Evolutionary conservation across 2,797 vertebrate species (phyloP), one percentile per base, ranked within the genome.

Genomic region (Rachycentron canadum): DNA sequence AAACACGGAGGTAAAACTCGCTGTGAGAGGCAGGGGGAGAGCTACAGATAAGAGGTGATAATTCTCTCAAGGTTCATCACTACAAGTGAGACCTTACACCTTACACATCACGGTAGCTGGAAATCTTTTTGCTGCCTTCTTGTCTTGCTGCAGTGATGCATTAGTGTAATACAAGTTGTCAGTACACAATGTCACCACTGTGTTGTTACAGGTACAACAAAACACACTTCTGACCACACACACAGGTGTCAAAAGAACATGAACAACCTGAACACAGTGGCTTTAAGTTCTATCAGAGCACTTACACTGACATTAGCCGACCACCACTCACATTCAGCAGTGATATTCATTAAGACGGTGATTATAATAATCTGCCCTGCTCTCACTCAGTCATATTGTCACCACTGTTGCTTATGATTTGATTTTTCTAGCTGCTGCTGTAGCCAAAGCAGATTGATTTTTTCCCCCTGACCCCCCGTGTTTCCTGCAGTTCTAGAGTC

Each of bases 331-430:
- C 43, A 59, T 6, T 64, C 25, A 55, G 13, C 14, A 40, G 26
- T 58, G 23, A 43, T 11, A 45, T 52, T 32, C 16, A 55, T 30
- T 13, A 40, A n/a, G 16, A 43, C 43, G n/a, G 9, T 10, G 38
- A 5, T 32, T 19, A 52, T 45, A 43, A 41, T 34, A 62, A 74
- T 69, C 17, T 56, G 12, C 12, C 49, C 12, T 47, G 38, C 23
- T 63, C 26, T 41, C 32, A 49, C 10, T 66, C 19, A 49, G 13
- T 71, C 32, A 45, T 47, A 28, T 25, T 57, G 60, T 69, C 23
- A 25, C 61, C 21, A 13, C 66, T 36, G 32, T 26, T 59, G 16
- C 32, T 28, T 26, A 32, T 32, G 36, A 73, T 64, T 58, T 32
- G 16, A 47, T 59, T n/a, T 26, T 41, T 67, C 25, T 16, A 70